Conservation (phyloP, 1,140 invertebrate species). For the Philopotamus ludificatus region DNA sequence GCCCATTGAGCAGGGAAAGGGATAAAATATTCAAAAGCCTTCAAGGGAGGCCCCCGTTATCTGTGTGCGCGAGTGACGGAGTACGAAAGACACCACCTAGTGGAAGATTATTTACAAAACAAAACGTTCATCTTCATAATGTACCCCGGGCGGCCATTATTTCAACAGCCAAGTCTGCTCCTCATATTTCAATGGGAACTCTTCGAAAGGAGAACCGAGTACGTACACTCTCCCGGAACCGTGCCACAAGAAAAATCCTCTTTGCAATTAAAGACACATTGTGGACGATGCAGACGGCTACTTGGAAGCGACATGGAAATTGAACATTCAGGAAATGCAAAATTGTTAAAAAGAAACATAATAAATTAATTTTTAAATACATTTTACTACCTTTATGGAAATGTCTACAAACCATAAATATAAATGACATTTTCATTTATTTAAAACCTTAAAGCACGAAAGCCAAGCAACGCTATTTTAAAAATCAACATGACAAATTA, state of each 20-base stretch:
- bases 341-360: no score
- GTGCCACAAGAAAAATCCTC: constrained; percentile 8
- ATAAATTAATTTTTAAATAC: no score
- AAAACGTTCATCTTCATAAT: constrained; percentile 36
- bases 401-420: no score
- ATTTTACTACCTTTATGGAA: no score
- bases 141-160: constrained; percentile 30
- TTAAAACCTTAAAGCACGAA: no score
- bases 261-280: no score
- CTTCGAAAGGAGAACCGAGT: constrained; percentile 21
- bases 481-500: no score
- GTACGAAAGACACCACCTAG: constrained; percentile 19
- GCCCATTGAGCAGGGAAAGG: constrained; percentile 27
- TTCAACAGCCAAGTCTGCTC: constrained; percentile 31
- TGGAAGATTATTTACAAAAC: constrained; percentile 33
- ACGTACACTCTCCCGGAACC: constrained; percentile 1
- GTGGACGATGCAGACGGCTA: no score
- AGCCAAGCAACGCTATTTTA: no score
- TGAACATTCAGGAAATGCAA: no score
- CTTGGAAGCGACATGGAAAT: no score
- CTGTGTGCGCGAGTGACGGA: constrained; percentile 19
- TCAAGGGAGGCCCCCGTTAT: constrained; percentile 20
- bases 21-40: constrained; percentile 31
- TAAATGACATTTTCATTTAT: no score
- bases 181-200: constrained; percentile 31